Base-by-base conservation (phyloP, 1,140 invertebrate genomes). In the Listronotus bonariensis region DNA sequence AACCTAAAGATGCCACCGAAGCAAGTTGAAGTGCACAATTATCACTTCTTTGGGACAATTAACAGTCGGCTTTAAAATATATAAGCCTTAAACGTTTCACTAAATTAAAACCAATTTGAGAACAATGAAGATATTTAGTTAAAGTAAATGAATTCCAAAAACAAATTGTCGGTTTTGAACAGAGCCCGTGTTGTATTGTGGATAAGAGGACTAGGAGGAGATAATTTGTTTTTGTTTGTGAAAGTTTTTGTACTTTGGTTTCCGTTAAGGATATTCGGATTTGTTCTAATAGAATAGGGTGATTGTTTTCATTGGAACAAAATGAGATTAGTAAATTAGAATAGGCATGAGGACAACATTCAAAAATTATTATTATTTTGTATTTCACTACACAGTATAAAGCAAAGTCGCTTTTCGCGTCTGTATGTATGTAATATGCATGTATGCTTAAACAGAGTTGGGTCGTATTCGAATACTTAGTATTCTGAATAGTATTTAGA, bases 101-200 rank as follows among this genome's bases (percentile, higher is more conserved):
- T 57, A 57, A 65, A 65, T 65, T 65, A 65, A 53, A 57, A 34
- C 53, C 62, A 65, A 65, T 65, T 65, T 57, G 42, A 32, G 45
- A 46, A 65, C 62, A 65, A 65, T 65, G 54, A 55, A 57, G 62
- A 57, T 65, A 57, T 65, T 56, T 65, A 57, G 51, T 41, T 36
- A 32, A 40, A 57, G 53, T 48, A 57, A 57, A 49, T 52, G 62
- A 56, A 65, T 57, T 65, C 54, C 53, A 65, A 65, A 63, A 65
- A 65, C 57, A 65, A 65, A 65, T 57, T 56, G 62, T 55, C 41
- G 61, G 61, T 56, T 55, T 46, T 54, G 51, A 62, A 54, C 53
- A 31, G 46, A n/a, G n/a, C 17, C 42, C 14, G 14, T 9, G 8
- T 62, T 18, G 48, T 45, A 51, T 62, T 53, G 48, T 43, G 59